phyloP scores from a whole-genome alignment of 1,140 invertebrate species.

The Oncopodura yosiiana region DNA sequence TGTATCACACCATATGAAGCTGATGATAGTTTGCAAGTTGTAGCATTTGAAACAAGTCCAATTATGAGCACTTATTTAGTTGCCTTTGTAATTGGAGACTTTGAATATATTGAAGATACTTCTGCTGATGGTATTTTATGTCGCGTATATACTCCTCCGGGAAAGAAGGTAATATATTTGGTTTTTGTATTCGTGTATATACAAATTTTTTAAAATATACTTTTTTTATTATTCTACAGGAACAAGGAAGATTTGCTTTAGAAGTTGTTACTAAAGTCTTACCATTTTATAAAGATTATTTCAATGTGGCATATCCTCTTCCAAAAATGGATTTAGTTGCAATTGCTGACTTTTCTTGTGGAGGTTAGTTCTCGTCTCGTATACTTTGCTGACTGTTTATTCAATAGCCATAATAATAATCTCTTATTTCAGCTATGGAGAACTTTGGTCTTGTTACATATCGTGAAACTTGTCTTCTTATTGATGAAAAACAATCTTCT shows the following conservation, averaged over 20 bases:
- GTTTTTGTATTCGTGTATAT: no score
- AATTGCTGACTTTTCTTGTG: constrained; percentile 81
- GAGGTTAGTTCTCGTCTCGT: constrained; percentile 32
- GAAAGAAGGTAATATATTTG: no score
- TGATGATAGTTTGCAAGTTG: constrained; percentile 47
- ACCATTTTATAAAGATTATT: constrained; percentile 89
- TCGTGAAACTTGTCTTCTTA: constrained; percentile 69
- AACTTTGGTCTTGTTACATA: constrained; percentile 52
- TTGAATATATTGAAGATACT: constrained; percentile 77
- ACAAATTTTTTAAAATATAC: no score
- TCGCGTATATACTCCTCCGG: constrained; percentile 82
- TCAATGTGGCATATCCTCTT: constrained; percentile 86
- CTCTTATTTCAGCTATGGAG: constrained; percentile 72
- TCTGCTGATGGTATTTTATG: constrained; percentile 72
- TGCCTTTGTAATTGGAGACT: constrained; percentile 86
- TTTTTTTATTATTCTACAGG: no score
- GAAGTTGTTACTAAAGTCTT: constrained; percentile 74
- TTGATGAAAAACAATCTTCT: constrained; percentile 74
- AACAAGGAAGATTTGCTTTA: constrained; percentile 84
- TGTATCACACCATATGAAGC: constrained; percentile 44
- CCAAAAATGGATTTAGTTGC: constrained; percentile 94
- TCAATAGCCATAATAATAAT: neutral
- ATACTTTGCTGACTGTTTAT: neutral
- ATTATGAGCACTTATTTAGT: constrained; percentile 95
- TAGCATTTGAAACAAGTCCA: constrained; percentile 75